Conservation (phyloP, 2,888 invertebrate genomes). For the Phyto melanocephala region DNA sequence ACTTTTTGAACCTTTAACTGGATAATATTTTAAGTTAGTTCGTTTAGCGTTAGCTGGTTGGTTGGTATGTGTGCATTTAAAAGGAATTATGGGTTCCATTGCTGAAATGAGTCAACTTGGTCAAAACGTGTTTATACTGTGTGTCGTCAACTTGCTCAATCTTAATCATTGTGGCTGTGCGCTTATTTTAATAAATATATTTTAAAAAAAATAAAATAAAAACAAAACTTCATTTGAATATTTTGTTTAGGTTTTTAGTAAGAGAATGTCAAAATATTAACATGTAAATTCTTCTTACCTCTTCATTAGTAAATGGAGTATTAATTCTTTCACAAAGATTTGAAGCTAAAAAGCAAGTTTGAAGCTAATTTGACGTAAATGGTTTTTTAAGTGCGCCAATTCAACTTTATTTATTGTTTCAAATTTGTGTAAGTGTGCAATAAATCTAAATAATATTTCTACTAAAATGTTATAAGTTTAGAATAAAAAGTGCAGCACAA, state of each 20-base stretch:
- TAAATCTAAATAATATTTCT: too few relatives aligned
- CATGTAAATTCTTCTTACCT: too few relatives aligned
- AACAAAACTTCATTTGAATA: slow-evolving; percentile 63
- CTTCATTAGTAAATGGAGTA: too few relatives aligned
- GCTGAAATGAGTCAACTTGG: slow-evolving; percentile 61
- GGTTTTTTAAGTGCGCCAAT: too few relatives aligned
- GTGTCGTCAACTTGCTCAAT: slow-evolving; percentile 62
- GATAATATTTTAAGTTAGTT: not conserved
- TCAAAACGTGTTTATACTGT: slow-evolving; percentile 68
- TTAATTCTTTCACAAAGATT: too few relatives aligned
- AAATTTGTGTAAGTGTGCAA: too few relatives aligned
- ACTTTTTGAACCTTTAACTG: slow-evolving; percentile 38
- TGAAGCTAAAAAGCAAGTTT: too few relatives aligned
- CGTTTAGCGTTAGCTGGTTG: slow-evolving; percentile 20
- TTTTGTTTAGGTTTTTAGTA: slow-evolving; percentile 55
- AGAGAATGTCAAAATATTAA: too few relatives aligned
- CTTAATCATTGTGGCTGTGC: slow-evolving; percentile 44
- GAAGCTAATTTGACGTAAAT: too few relatives aligned
- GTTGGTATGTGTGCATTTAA: slow-evolving; percentile 24
- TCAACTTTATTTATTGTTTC: too few relatives aligned
- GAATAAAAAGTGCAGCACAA: too few relatives aligned
- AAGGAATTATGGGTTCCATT: slow-evolving; percentile 63
- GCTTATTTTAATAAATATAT: slow-evolving; percentile 14
- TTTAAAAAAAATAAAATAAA: slow-evolving; percentile 10
- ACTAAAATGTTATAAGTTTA: too few relatives aligned